Evolutionary conservation across 2,113 vertebrate genomes (phyloP).

Genomic region (Chaenocephalus aceratus): DNA sequence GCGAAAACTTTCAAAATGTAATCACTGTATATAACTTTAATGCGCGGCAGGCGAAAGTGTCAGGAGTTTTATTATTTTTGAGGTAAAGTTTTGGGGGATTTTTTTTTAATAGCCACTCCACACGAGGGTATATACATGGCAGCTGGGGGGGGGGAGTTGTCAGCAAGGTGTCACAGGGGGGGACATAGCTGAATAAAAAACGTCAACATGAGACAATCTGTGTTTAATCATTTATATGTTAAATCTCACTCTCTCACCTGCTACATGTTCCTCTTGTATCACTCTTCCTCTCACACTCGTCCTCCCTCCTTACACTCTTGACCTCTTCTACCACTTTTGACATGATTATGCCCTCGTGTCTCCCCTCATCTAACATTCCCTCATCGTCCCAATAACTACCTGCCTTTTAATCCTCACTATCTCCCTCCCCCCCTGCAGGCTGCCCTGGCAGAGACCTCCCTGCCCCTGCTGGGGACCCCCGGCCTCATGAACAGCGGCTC

Average conservation of each 20-base stretch:
- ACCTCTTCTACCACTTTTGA: background rate
- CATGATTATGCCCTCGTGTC: background rate
- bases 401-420: background rate
- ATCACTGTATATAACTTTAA: slow-evolving; percentile 99
- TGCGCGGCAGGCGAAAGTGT: slow-evolving; percentile 94
- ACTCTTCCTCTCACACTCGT: background rate
- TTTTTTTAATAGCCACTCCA: slow-evolving; percentile 65
- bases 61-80: slow-evolving; percentile 90
- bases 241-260: slow-evolving; percentile 33
- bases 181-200: slow-evolving; percentile 55
- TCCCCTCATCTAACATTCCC: background rate
- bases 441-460: slow-evolving; percentile 97
- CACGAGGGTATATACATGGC: slow-evolving; percentile 60
- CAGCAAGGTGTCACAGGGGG: slow-evolving; percentile 53
- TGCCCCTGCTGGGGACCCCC: slow-evolving; percentile 95
- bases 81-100: slow-evolving; percentile 91
- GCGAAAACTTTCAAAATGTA: slow-evolving; percentile 98
- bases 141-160: slow-evolving; percentile 54
- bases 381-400: too few species aligned
- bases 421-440: slow-evolving; percentile 82
- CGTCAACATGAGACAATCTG: background rate
- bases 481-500: slow-evolving; percentile 94
- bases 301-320: background rate
- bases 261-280: background rate
- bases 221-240: slow-evolving; percentile 54